phyloP scores from a whole-genome alignment of 2,113 vertebrate genomes.

The Ageneiosus marmoratus region DNA sequence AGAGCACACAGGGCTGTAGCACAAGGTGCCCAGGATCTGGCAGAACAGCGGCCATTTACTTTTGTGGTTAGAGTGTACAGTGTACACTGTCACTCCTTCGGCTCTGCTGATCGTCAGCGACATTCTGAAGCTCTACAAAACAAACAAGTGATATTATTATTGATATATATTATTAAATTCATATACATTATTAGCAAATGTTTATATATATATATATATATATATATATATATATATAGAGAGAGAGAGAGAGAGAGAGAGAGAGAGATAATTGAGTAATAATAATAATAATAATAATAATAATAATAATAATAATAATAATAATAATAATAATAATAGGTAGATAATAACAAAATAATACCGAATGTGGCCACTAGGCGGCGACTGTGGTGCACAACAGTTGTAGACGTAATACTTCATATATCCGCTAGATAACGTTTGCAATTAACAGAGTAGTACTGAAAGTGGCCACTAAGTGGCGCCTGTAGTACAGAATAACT shows the following conservation, averaged over 20 bases:
- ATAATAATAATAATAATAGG: neutral
- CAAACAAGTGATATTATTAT: neutral
- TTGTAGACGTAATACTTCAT: too few species aligned
- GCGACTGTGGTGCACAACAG: neutral
- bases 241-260: too few species aligned
- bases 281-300: too few species aligned
- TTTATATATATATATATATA: too few species aligned
- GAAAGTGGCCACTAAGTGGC: too few species aligned
- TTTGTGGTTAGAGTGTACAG: slow-evolving; percentile 56
- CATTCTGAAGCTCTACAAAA: slow-evolving; percentile 56
- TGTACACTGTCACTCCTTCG: slow-evolving; percentile 64
- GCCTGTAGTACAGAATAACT: too few species aligned
- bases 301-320: too few species aligned
- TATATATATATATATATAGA: too few species aligned
- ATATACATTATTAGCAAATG: neutral
- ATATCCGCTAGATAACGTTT: too few species aligned
- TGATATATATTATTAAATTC: neutral
- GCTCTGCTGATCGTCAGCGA: slow-evolving; percentile 53
- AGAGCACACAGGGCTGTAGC: slow-evolving; percentile 63
- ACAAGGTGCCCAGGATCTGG: slow-evolving; percentile 63
- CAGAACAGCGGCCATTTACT: slow-evolving; percentile 61
- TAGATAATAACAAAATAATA: neutral
- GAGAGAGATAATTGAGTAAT: too few species aligned
- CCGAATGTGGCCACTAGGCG: neutral
- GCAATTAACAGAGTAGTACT: too few species aligned